Conservation (phyloP, 1,140 invertebrate species). For the Euschistus heros region DNA sequence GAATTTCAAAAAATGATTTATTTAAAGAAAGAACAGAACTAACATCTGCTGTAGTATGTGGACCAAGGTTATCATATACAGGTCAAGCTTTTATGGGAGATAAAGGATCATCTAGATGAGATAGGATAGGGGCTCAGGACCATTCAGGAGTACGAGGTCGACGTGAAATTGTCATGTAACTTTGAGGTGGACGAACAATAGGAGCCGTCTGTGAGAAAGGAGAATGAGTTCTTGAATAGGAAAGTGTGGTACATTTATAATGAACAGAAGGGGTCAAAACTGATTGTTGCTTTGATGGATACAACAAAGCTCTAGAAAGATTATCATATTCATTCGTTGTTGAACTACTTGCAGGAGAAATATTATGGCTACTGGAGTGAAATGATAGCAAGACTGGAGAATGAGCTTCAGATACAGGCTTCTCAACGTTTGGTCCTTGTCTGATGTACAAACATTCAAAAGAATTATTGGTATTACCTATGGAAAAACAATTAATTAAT, state of each 20-base stretch:
- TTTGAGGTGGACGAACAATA: slow-evolving; percentile 52
- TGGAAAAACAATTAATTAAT: slow-evolving; percentile 30
- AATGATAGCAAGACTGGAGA: slow-evolving; percentile 74
- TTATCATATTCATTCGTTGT: slow-evolving; percentile 53
- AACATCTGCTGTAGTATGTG: slow-evolving; percentile 72
- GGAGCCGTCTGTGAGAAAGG: slow-evolving; percentile 50
- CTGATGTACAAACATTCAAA: slow-evolving; percentile 20
- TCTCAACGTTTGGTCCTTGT: slow-evolving; percentile 6
- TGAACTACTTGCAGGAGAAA: slow-evolving; percentile 56
- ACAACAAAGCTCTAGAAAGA: slow-evolving; percentile 11
- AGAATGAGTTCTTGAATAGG: slow-evolving; percentile 58
- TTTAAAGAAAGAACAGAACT: slow-evolving; percentile 67
- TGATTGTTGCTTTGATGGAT: slow-evolving; percentile 38
- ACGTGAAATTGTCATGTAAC: slow-evolving; percentile 74
- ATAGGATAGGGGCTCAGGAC: slow-evolving; percentile 50
- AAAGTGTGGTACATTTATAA: slow-evolving; percentile 45
- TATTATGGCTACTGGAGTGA: slow-evolving; percentile 47
- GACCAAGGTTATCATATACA: slow-evolving; percentile 72
- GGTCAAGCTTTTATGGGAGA: slow-evolving; percentile 46
- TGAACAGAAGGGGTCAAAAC: slow-evolving; percentile 44
- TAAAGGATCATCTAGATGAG: slow-evolving; percentile 28
- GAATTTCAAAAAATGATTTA: slow-evolving; percentile 39
- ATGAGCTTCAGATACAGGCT: slow-evolving; percentile 34
- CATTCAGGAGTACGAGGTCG: slow-evolving; percentile 69
- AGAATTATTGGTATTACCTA: slow-evolving; percentile 35